phyloP scores from a whole-genome alignment of 2,888 invertebrate species.

The Nomada fabriciana region DNA sequence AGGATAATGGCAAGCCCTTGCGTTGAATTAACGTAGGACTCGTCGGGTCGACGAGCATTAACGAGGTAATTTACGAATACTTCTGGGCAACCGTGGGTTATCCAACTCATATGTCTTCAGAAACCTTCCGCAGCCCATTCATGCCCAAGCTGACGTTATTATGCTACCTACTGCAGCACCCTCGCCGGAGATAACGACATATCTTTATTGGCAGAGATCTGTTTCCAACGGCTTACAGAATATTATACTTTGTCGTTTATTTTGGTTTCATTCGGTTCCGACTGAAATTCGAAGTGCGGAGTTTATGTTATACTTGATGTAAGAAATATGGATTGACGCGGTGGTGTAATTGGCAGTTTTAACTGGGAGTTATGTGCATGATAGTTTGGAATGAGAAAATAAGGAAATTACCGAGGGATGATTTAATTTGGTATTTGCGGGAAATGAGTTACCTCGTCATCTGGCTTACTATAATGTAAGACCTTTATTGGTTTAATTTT shows the following conservation, averaged over 20 bases:
- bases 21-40: conserved; percentile 67
- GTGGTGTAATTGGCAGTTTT: too few species aligned
- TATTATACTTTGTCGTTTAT: too few species aligned
- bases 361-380: too few species aligned
- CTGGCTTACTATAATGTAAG: too few species aligned
- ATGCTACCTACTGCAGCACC: conserved; percentile 12
- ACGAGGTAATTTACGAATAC: conserved; percentile 68
- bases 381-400: too few species aligned
- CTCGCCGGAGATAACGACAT: conserved; percentile 20
- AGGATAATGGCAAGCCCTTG: conserved; percentile 63
- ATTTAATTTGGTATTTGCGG: too few species aligned
- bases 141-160: conserved; percentile 28
- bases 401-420: too few species aligned
- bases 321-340: too few species aligned
- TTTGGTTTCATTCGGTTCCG: not conserved
- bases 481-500: too few species aligned
- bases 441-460: too few species aligned
- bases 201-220: not conserved
- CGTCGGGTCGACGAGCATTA: conserved; percentile 62
- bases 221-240: not conserved
- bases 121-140: conserved; percentile 41
- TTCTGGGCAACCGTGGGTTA: conserved; percentile 52
- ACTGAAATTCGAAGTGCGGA: too few species aligned
- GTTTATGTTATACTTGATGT: too few species aligned
- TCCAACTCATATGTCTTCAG: conserved; percentile 44